Base-by-base conservation (phyloP, 53 echinoderm and acorn worm species). In the Pentamera pediparva region DNA sequence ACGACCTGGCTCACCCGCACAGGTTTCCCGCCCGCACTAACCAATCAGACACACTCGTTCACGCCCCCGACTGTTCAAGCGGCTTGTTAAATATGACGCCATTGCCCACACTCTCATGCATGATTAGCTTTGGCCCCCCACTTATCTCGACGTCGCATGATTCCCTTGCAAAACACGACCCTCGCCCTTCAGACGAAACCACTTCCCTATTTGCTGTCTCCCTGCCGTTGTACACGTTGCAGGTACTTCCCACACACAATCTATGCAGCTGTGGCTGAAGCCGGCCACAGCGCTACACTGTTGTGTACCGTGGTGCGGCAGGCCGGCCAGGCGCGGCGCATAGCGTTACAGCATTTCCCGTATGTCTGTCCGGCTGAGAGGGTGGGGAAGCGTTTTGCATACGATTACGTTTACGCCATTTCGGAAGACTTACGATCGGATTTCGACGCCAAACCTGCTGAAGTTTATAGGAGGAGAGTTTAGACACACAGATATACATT, bases 121-220 rank as follows among this genome's bases (percentile, higher is more conserved):
- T 70, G 71, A 70, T 70, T 70, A 70, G 71, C 53, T 70, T 52
- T 70, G 71, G 71, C 71, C 71, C 71, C 71, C 71, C 71, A 70
- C 71, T 70, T 70, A 70, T 70, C 71, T 70, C 51, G 71, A 70
- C 71, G 71, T 70, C 48, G 71, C 51, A 52, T 28, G 71, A 70
- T 70, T 70, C 51, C 71, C 71, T 50, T 70, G 51, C 71, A 70
- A 70, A 65, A 70, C 53, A 32, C 71, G 71, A 70, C 71, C 71
- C 71, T 70, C 71, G 71, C 71, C 71, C 71, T 70, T 70, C 70
- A 70, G 48, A 70, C 71, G 51, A 70, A 70, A 70, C 71, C 71
- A 70, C 71, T 70, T 70, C 71, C 71, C 71, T 70, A 70, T 70
- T 70, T 70, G 51, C 71, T 50, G 36, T 70, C 53, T 52, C 32